Evolutionary conservation across 1,140 invertebrate genomes (phyloP).

Genomic region (Saxidomus purpurata): DNA sequence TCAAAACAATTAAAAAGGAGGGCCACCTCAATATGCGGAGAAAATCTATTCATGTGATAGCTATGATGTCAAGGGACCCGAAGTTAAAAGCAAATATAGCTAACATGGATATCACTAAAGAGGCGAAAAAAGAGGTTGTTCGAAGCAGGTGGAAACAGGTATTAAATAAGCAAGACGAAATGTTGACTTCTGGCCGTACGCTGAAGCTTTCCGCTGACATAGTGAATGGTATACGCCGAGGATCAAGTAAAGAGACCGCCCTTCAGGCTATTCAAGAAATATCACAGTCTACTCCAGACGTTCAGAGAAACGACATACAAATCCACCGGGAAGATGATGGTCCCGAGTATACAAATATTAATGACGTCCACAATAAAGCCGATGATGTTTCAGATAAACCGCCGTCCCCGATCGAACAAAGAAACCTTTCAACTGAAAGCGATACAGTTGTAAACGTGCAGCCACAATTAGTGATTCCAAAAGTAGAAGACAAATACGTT

Average conservation of each 20-base stretch:
- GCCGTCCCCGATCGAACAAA: not conserved
- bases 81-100: constrained; percentile 9
- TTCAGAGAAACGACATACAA: not conserved
- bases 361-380: not conserved
- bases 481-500: constrained; percentile 48
- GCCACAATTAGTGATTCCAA: not conserved
- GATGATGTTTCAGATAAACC: not conserved
- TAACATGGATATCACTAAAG: constrained; percentile 3
- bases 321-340: not conserved
- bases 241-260: not conserved
- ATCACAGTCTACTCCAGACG: not conserved
- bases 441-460: not conserved
- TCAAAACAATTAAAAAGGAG: constrained; percentile 18
- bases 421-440: not conserved
- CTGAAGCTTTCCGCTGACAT: not conserved
- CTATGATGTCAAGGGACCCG: constrained; percentile 1
- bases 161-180: not conserved
- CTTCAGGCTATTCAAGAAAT: not conserved
- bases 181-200: not conserved
- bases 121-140: not conserved
- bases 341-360: not conserved
- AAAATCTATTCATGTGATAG: constrained; percentile 27
- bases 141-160: not conserved
- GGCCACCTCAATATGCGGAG: constrained; percentile 28
- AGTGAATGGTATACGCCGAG: not conserved